Evolutionary conservation across 2,797 vertebrate genomes (phyloP).

Genomic region (Sebastes steindachneri): DNA sequence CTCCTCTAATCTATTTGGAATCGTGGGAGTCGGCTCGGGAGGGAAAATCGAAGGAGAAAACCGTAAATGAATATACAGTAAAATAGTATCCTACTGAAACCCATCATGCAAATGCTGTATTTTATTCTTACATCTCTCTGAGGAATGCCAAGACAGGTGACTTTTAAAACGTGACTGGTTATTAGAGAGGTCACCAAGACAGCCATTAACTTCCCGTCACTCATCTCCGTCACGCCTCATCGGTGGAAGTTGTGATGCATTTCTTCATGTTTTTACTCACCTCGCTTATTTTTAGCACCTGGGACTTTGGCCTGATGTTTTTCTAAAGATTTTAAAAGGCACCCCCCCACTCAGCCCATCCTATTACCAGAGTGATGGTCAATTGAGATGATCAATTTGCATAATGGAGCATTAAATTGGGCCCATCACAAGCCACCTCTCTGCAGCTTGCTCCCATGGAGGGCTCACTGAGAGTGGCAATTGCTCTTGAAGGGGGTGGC

Average conservation of each 20-base stretch:
- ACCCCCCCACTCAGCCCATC: conserved; percentile 68
- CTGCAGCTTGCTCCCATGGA: conserved; percentile 75
- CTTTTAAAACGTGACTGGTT: conserved; percentile 72
- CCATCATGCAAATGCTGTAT: conserved; percentile 52
- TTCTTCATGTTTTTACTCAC: conserved; percentile 69
- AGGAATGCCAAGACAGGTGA: conserved; percentile 55
- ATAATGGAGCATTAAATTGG: conserved; percentile 89
- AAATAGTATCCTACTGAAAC: conserved; percentile 9
- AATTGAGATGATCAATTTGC: conserved; percentile 90
- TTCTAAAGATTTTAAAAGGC: conserved; percentile 73
- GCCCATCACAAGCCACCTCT: conserved; percentile 78
- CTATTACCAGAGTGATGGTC: conserved; percentile 85
- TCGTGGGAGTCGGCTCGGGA: not conserved
- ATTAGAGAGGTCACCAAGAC: conserved; percentile 57
- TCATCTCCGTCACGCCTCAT: conserved; percentile 72
- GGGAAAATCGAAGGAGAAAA: conserved; percentile 2
- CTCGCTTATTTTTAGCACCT: conserved; percentile 76
- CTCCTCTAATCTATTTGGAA: conserved; percentile 35
- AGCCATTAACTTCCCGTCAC: conserved; percentile 72
- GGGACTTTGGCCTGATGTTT: conserved; percentile 73
- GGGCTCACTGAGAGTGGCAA: conserved; percentile 72
- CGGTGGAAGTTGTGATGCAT: conserved; percentile 65
- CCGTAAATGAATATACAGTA: not conserved
- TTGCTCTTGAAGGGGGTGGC: conserved; percentile 73
- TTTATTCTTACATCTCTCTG: not conserved